Base-by-base conservation (phyloP, 1,140 invertebrate genomes). In the Dreissena rostriformis region DNA sequence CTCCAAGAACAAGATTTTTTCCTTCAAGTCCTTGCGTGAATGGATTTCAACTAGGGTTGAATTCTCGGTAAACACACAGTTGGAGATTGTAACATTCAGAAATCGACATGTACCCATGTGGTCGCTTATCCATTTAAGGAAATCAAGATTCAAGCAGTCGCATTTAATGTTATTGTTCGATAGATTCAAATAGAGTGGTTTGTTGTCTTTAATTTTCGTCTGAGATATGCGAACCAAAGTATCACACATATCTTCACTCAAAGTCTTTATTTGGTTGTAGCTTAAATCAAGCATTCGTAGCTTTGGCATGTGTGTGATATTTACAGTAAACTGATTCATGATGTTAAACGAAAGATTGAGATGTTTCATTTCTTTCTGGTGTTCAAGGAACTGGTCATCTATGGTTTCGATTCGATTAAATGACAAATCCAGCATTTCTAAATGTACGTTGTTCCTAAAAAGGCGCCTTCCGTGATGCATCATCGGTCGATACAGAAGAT, bases 81-180 rank as follows among this genome's bases (percentile, higher is more conserved):
- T 49, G n/a, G 63, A 78, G n/a, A 24, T 51, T 52, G 63, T 63
- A 39, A 77, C 49, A 28, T 15, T 66, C 5, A 77, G 63, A 52
- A 66, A 77, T 24, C 55, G 24, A 66, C 75, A 66, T 4, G 57
- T 39, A 6, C 17, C 24, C 61, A 66, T 77, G 51, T 81, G 78
- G 1, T 81, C 53, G 12, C 26, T 11, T 12, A 81, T 19, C 78
- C 78, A 81, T 65, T 81, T 51, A 19, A 81, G n/a, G 39, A 81
- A 81, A 22, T 81, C 68, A 15, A 81, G 0, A 52, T 81, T 73
- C 17, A 63, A 51, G 51, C 78, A 81, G 24, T 55, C 19, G 39
- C 78, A 81, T 49, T 39, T 26, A 5, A 81, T 55, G 15, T 17
- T 11, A 28, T 81, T 81, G 15, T 72, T 26, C 15, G 49, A 15